Conservation (phyloP, 2,888 invertebrate species). For the Pachycephus smyrnensis region DNA sequence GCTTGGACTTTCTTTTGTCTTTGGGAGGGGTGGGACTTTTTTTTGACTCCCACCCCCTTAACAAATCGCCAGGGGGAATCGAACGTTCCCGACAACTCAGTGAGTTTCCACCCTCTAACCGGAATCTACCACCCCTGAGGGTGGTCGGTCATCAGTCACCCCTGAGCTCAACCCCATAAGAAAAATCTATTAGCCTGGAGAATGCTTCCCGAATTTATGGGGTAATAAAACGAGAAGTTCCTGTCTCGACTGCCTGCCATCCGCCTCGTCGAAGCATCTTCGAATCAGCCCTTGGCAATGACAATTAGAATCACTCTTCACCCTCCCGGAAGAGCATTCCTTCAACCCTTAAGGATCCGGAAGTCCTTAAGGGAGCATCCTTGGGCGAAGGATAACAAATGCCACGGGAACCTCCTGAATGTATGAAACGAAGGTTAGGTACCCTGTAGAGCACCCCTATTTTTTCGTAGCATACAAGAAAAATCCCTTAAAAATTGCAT, state of each 20-base stretch:
- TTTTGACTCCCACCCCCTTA: not conserved
- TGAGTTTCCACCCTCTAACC: not conserved
- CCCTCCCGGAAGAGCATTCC: not conserved
- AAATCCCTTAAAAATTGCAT: too few species aligned
- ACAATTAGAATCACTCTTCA: conserved; percentile 1
- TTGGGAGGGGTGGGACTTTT: not conserved
- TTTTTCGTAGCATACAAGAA: too few species aligned
- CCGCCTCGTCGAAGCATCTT: not conserved
- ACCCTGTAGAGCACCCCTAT: not conserved
- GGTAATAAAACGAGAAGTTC: conserved; percentile 1
- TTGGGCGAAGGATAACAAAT: not conserved
- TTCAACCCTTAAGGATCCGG: not conserved
- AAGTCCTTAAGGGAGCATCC: not conserved
- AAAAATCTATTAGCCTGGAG: conserved; percentile 6
- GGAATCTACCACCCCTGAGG: not conserved
- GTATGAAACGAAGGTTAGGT: not conserved
- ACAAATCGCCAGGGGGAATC: not conserved
- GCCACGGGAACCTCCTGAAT: not conserved
- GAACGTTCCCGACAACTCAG: not conserved
- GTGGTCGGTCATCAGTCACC: not conserved
- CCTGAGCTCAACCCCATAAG: not conserved
- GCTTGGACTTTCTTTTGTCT: not conserved
- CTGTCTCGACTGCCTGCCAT: not conserved
- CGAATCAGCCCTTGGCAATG: conserved; percentile 1
- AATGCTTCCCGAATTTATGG: conserved; percentile 3